Evolutionary conservation across 2,113 vertebrate genomes (phyloP), one percentile per base, ranked within the genome.

Genomic region (Spermophilus dauricus): DNA sequence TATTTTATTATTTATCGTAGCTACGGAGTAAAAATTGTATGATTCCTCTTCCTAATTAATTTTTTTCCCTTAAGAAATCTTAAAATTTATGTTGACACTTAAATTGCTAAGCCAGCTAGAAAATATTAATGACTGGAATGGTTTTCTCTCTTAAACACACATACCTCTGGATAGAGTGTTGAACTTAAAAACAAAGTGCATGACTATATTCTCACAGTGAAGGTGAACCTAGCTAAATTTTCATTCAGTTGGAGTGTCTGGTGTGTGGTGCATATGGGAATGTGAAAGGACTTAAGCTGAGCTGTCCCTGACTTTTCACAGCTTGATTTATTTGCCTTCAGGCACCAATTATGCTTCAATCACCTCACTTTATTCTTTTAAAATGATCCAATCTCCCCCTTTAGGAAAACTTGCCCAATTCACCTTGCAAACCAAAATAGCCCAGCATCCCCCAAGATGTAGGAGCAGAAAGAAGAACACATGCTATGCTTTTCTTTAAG

Each of bases 261-360:
- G 67, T 34, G 72, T 75, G 65, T 5, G 18, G 37, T 45, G 12
- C 13, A 3, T 13, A 42, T n/a, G 72, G 65, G 56, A 22, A 17
- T 22, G 58, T 10, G 65, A 56, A 5, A 58, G 30, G 30, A 56
- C 37, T 12, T 89, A 28, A 86, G 42, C 42, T n/a, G 83, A 86
- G 45, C 37, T 45, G 37, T n/a, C 32, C 70, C n/a, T 51, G 18
- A 75, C 45, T 94, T 94, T 88, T 61, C 77, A 83, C 45, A 85
- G 89, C 24, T 85, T 13, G 70, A 89, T 93, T 94, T 91, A 98
- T 97, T 92, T 82, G 91, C 86, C 95, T 95, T 85, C n/a, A 85
- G 91, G 96, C 77, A 89, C 93, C 86, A 93, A 91, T 97, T 95
- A 96, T 48, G 45, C 82, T 95, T 95, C 84, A 84, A 82, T 82